phyloP scores from a whole-genome alignment of 2,113 vertebrate genomes.

The Labeo catla region DNA sequence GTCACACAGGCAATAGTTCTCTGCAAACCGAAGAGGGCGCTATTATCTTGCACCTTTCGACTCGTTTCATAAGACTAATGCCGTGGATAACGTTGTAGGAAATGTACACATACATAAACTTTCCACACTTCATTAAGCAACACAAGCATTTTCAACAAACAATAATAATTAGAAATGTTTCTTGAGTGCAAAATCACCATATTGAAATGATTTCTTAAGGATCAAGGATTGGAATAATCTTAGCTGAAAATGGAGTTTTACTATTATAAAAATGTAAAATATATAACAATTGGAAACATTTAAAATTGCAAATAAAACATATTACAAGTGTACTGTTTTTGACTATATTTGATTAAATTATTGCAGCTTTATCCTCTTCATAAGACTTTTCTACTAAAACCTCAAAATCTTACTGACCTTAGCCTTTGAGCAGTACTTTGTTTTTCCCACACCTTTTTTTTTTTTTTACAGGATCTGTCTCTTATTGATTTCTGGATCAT shows the following conservation, averaged over 20 bases:
- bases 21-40: constrained; percentile 26
- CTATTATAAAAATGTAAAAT: not conserved
- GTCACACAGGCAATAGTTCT: not conserved
- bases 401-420: not conserved
- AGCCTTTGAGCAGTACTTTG: not conserved
- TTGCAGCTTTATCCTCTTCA: not conserved
- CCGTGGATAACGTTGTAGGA: not conserved
- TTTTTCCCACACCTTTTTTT: not conserved
- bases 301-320: not conserved
- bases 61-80: not conserved
- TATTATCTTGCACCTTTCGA: not conserved
- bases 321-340: not conserved
- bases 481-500: constrained; percentile 8
- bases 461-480: not conserved
- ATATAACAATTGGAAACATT: not conserved
- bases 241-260: not conserved
- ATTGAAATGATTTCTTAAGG: not conserved
- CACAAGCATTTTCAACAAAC: not conserved
- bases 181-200: not conserved
- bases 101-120: not conserved
- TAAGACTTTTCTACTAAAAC: not conserved
- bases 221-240: not conserved
- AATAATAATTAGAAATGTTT: not conserved
- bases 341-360: not conserved
- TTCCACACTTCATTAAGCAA: not conserved